Base-by-base conservation (phyloP, 2,797 vertebrate species). In the Cryptoblepharus egeriae region DNA sequence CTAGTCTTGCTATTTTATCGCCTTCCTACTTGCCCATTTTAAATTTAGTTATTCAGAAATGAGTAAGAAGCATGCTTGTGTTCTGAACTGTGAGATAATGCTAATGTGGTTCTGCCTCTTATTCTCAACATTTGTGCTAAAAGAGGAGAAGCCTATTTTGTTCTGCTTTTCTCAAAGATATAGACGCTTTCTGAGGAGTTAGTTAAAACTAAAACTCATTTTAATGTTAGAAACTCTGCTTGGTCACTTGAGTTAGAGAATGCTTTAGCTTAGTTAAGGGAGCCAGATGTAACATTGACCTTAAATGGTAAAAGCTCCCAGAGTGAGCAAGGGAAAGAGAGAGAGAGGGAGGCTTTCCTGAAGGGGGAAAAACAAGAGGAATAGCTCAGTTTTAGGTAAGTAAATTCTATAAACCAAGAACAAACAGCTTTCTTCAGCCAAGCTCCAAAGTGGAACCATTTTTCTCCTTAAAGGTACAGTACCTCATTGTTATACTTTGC, bases 291-390 rank as follows among this genome's bases (percentile, higher is more conserved):
- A 98, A 96, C 96, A 96, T 98, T 99, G 97, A 98, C 98, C 98
- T 99, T 99, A 99, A 99, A 99, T 99, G 98, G 98, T 99, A 98
- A 99, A 98, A 99, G 98, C 97, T 99, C 98, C 98, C 97, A 97
- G 97, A 99, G 98, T 98, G 97, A 84, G 64, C 72, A 84, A 63
- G 49, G 35, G 73, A 75, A 35, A 60, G 9, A 72, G 70, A 24
- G 65, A 70, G 61, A 90, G 92, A 95, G 96, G 96, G 97, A 97
- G 97, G 97, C 97, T 97, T 97, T 95, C 95, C 96, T 95, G 95
- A 94, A 93, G 93, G 93, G 95, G 95, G 96, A 95, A 96, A 52
- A 96, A 96, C 70, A 95, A 96, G 90, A 91, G 94, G 94, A 96
- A 96, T 95, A 96, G 96, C 95, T 94, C 93, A 96, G 94, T 96